Conservation (phyloP, 2,113 vertebrate species). For the Aphelocoma coerulescens region DNA sequence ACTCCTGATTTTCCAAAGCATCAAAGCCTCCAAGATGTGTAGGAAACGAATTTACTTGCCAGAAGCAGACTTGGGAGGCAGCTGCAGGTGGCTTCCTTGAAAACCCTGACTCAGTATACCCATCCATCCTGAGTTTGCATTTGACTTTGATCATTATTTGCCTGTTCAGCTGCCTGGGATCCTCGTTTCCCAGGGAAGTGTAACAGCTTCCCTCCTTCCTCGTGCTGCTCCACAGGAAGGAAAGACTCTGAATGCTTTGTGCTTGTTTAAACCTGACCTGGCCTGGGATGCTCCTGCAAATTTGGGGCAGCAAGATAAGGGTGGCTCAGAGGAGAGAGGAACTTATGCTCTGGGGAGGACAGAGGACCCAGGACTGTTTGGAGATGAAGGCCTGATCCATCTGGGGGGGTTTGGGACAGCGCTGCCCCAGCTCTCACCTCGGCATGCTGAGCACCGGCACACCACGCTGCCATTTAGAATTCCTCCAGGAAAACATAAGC, state of each 20-base stretch:
- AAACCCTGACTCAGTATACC: neutral
- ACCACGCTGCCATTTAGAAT: rapidly evolving
- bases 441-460: rapidly evolving
- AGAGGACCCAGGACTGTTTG: neutral
- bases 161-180: neutral
- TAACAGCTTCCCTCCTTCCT: neutral
- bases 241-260: neutral
- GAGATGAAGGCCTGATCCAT: too few species aligned
- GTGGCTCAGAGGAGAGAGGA: neutral
- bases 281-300: neutral
- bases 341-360: rapidly evolving
- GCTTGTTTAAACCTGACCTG: neutral
- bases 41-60: neutral
- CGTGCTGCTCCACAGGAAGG: neutral
- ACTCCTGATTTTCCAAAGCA: neutral
- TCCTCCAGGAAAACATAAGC: neutral
- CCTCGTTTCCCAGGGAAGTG: neutral
- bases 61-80: neutral
- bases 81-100: neutral
- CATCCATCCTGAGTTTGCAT: rapidly evolving
- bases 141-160: neutral
- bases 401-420: neutral
- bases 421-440: neutral
- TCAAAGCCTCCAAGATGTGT: too few species aligned
- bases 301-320: neutral